A percentile compares a stretch with the other conserved stretches of the same genome.
These are phyloP conservation scores for Phaedon cochleariae DNA, from an alignment of 2,888 invertebrate genomes.

Conservation along the genomic window DNA sequence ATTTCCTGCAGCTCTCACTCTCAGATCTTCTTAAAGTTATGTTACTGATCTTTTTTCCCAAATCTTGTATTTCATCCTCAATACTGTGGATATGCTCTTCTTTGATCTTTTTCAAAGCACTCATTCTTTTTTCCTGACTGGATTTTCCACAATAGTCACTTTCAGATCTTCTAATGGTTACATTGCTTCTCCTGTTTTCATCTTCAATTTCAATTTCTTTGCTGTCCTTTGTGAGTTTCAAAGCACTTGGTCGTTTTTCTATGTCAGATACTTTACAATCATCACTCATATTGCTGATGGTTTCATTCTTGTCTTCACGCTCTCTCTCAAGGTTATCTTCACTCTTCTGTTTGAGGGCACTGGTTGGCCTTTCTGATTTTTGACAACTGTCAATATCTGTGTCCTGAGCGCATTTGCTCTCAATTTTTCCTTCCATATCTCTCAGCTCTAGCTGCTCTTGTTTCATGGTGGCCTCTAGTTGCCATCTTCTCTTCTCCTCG, in stretches of 20 bases:
- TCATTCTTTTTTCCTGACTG: no score
- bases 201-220: not conserved
- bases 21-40: no score
- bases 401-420: not conserved
- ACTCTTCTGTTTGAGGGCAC: not conserved
- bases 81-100: no score
- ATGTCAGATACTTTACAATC: no score
- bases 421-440: constrained; percentile 4
- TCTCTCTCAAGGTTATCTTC: not conserved
- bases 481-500: constrained; percentile 40
- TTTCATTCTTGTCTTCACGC: no score
- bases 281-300: no score
- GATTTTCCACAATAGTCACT: no score
- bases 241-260: no score
- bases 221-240: no score
- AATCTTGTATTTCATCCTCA: not conserved
- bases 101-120: no score
- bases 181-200: not conserved
- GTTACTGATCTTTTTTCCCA: not conserved
- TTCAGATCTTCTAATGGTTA: not conserved
- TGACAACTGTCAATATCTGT: not conserved
- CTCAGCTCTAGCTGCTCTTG: constrained; percentile 25
- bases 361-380: not conserved
- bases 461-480: constrained; percentile 33
- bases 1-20: not conserved